A percentile compares a stretch with the other conserved stretches of the same genome.
Conservation (phyloP, 1,140 invertebrate species). For the Metopolophium dirhodum region DNA sequence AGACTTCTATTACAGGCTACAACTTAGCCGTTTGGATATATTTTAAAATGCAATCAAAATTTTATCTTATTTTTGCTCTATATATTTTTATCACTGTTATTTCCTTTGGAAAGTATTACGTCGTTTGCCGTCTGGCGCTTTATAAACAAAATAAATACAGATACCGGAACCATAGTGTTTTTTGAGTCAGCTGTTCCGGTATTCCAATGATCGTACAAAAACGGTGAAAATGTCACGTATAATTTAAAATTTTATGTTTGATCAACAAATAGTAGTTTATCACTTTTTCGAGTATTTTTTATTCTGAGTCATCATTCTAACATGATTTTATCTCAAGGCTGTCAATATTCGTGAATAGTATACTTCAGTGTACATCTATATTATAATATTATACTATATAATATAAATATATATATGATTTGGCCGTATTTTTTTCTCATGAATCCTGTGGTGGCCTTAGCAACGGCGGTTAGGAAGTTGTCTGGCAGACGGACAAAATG, state of each 20-base stretch:
- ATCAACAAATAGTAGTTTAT: not conserved
- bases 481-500: not conserved
- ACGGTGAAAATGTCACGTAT: not conserved
- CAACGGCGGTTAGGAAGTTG: not conserved
- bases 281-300: not conserved
- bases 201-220: not conserved
- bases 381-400: not conserved
- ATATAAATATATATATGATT: not conserved
- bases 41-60: constrained; percentile 6
- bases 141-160: not conserved
- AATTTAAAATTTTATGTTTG: not conserved
- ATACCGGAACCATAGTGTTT: not conserved
- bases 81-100: not conserved
- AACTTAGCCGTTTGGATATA: not conserved
- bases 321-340: not conserved
- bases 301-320: not conserved
- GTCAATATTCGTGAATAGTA: not conserved
- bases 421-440: not conserved
- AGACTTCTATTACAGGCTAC: not conserved
- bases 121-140: not conserved
- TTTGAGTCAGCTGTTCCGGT: not conserved
- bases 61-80: not conserved
- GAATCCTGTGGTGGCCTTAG: not conserved
- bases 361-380: not conserved
- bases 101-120: not conserved